These are phyloP conservation scores for Lacerta bilineata DNA, from an alignment of 2,797 vertebrate species.

Conservation along the genomic window DNA sequence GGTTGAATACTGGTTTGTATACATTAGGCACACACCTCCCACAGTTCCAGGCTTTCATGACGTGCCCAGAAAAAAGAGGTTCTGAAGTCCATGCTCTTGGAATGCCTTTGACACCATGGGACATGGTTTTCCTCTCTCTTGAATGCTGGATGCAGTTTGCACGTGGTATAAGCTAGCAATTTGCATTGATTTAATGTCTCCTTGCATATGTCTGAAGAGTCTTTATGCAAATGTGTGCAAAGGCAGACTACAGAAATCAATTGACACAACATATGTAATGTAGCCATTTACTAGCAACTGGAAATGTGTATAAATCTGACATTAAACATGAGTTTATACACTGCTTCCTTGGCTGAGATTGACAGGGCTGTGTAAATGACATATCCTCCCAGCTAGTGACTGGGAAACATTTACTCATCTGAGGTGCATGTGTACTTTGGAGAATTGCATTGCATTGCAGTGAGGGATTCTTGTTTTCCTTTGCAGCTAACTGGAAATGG, in stretches of 20 bases:
- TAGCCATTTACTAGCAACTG: slow-evolving; percentile 64
- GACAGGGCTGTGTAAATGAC: slow-evolving; percentile 74
- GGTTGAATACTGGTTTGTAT: background rate
- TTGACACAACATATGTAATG: slow-evolving; percentile 71
- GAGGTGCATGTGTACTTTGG: slow-evolving; percentile 69
- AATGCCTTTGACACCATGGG: slow-evolving; percentile 4
- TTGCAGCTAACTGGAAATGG: slow-evolving; percentile 54
- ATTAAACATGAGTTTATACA: slow-evolving; percentile 71
- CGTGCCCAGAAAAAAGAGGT: background rate
- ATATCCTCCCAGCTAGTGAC: slow-evolving; percentile 54
- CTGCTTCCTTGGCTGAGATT: slow-evolving; percentile 68
- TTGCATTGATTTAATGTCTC: slow-evolving; percentile 16
- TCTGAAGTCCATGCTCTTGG: background rate
- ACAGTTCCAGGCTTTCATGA: background rate
- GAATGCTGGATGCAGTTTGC: background rate
- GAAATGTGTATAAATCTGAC: slow-evolving; percentile 72
- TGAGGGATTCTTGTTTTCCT: slow-evolving; percentile 1
- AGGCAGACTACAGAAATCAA: slow-evolving; percentile 57
- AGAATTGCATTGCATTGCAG: slow-evolving; percentile 60
- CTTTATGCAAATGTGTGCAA: background rate
- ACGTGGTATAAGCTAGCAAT: background rate
- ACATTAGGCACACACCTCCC: background rate
- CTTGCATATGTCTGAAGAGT: slow-evolving; percentile 34
- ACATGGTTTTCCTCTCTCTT: background rate
- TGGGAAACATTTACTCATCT: slow-evolving; percentile 72